Conservation (phyloP, 64 coral and sea anemone genomes). For the Actinia tenebrosa region DNA sequence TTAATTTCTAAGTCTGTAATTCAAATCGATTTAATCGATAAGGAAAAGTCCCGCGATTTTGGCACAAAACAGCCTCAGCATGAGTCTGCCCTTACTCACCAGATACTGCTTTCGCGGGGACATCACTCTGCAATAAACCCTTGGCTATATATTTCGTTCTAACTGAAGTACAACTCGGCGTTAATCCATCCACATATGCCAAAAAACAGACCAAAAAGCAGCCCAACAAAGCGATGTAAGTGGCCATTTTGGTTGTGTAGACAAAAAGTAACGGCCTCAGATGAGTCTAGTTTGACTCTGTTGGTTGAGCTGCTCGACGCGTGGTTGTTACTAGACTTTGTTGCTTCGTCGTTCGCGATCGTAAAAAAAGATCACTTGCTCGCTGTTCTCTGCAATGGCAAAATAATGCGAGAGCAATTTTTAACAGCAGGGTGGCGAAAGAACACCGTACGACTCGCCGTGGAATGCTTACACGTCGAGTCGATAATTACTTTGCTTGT, state of each 20-base stretch:
- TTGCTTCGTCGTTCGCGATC: not conserved
- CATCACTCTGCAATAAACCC: slow-evolving; percentile 7
- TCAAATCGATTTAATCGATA: slow-evolving; percentile 10
- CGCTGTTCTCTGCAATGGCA: slow-evolving; percentile 25
- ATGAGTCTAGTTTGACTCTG: not conserved
- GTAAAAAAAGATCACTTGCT: not conserved
- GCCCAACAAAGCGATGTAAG: not conserved
- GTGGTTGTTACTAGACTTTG: slow-evolving; percentile 1
- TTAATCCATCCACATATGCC: slow-evolving; percentile 10
- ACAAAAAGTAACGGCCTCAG: not conserved
- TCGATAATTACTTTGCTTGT: slow-evolving; percentile 30
- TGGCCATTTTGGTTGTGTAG: not conserved
- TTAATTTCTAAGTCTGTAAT: not conserved
- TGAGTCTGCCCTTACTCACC: slow-evolving; percentile 22
- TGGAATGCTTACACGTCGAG: slow-evolving; percentile 25
- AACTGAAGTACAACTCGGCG: slow-evolving; percentile 13
- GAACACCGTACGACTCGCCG: slow-evolving; percentile 11
- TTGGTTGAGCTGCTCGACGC: not conserved
- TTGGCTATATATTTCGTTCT: not conserved
- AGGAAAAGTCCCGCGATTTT: slow-evolving; percentile 19
- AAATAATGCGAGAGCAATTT: slow-evolving; percentile 39
- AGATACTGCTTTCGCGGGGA: slow-evolving; percentile 3
- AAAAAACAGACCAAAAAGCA: not conserved
- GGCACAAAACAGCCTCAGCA: slow-evolving; percentile 4
- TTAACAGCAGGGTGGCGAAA: slow-evolving; percentile 27